Evolutionary conservation across 2,113 vertebrate genomes (phyloP).

Genomic region (Labrus mixtus): DNA sequence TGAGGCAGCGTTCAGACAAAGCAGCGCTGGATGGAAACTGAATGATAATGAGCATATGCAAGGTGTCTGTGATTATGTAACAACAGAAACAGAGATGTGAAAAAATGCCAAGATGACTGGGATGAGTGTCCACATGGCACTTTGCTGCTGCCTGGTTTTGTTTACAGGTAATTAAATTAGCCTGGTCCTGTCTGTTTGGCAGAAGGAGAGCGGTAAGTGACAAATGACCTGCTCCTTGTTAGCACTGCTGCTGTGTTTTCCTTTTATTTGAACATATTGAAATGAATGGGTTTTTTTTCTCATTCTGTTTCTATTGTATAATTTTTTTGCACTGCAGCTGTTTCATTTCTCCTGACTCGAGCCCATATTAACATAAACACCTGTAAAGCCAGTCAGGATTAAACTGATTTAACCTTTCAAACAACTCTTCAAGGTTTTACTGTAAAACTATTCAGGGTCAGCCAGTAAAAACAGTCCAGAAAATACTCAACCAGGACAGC

Average conservation of each 20-base stretch:
- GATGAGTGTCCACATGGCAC: conserved; percentile 44
- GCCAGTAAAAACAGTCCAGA: conserved; percentile 21
- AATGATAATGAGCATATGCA: conserved; percentile 47
- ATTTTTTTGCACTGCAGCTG: conserved; percentile 3
- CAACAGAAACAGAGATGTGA: conserved; percentile 28
- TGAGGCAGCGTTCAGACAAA: conserved; percentile 30
- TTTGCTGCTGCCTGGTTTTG: conserved; percentile 51
- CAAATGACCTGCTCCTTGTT: conserved; percentile 43
- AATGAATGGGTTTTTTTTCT: conserved; percentile 9
- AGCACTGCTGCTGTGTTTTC: conserved; percentile 23
- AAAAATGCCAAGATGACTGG: conserved; percentile 40
- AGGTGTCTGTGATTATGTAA: conserved; percentile 47
- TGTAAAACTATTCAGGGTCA: conserved; percentile 15
- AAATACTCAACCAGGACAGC: background rate
- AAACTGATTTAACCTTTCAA: conserved; percentile 23
- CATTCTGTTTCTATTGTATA: background rate
- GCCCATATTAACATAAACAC: conserved; percentile 26
- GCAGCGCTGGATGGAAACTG: conserved; percentile 27
- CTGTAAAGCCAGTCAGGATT: conserved; percentile 27
- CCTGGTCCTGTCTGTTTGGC: conserved; percentile 47
- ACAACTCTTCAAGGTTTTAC: conserved; percentile 21
- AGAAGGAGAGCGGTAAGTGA: conserved; percentile 35
- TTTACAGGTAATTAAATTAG: conserved; percentile 71
- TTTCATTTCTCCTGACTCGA: background rate
- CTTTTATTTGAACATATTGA: conserved; percentile 13